phyloP scores from a whole-genome alignment of 1,140 invertebrate genomes.

The Lepidostoma basale region DNA sequence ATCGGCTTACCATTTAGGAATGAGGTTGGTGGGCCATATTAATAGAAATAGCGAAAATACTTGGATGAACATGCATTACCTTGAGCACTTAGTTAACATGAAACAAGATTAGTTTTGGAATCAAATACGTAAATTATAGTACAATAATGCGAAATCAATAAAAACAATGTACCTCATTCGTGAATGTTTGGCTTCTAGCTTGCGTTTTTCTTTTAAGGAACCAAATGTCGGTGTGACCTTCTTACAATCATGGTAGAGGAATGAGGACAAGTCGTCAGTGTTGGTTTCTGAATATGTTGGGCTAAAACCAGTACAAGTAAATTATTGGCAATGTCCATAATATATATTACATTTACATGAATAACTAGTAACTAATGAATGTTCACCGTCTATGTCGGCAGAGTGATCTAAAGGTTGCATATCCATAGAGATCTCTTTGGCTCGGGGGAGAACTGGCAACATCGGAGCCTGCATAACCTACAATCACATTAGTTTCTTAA shows the following conservation, averaged over 20 bases:
- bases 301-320: constrained; percentile 19
- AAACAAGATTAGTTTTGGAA: too few species aligned
- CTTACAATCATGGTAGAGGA: constrained; percentile 31
- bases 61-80: too few species aligned
- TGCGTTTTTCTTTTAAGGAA: constrained; percentile 39
- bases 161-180: constrained; percentile 8
- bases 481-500: too few species aligned
- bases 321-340: too few species aligned
- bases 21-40: too few species aligned
- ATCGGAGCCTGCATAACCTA: constrained; percentile 56
- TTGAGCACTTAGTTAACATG: too few species aligned
- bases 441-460: constrained; percentile 64
- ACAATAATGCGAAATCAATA: not conserved
- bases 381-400: constrained; percentile 56
- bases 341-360: too few species aligned
- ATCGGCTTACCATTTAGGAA: too few species aligned
- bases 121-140: too few species aligned
- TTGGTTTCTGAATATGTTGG: constrained; percentile 35
- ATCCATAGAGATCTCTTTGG: constrained; percentile 78
- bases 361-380: not conserved
- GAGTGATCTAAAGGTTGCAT: constrained; percentile 77
- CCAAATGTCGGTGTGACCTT: constrained; percentile 28
- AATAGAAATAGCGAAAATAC: too few species aligned
- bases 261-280: constrained; percentile 35
- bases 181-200: constrained; percentile 24